A percentile compares a stretch with the other conserved stretches of the same genome.
Evolutionary conservation across 2,113 vertebrate genomes (phyloP).

Genomic region (Toxotes jaculatrix): DNA sequence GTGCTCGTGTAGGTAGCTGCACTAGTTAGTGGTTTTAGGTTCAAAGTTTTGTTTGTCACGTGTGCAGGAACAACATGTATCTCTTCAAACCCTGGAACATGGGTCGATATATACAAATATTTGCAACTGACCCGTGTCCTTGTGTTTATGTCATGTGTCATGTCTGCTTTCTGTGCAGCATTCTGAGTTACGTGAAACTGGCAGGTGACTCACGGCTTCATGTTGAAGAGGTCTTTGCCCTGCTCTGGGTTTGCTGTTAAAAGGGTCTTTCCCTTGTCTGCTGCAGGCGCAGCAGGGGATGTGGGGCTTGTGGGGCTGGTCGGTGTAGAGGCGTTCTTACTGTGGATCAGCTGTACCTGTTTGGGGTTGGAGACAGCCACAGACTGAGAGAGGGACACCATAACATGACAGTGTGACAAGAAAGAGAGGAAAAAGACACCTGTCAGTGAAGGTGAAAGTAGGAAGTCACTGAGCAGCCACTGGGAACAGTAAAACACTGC

Average conservation of each 20-base stretch:
- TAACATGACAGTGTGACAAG: slow-evolving; percentile 47
- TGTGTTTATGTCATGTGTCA: not conserved
- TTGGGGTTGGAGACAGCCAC: slow-evolving; percentile 75
- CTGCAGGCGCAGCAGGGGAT: slow-evolving; percentile 84
- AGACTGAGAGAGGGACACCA: slow-evolving; percentile 78
- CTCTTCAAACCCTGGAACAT: slow-evolving; percentile 6
- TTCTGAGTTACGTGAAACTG: slow-evolving; percentile 11
- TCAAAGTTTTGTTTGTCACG: slow-evolving; percentile 48
- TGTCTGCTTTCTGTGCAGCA: not conserved
- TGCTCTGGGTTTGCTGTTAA: slow-evolving; percentile 85
- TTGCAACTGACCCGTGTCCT: not conserved
- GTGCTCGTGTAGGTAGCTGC: not conserved
- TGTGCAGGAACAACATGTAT: not conserved
- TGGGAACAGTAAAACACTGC: not conserved
- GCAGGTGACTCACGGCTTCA: slow-evolving; percentile 92
- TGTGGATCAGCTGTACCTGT: slow-evolving; percentile 93
- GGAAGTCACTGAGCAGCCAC: slow-evolving; percentile 12
- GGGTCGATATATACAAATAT: slow-evolving; percentile 43
- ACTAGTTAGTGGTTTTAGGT: slow-evolving; percentile 1
- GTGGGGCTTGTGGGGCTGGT: slow-evolving; percentile 89
- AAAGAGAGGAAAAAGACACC: slow-evolving; percentile 59
- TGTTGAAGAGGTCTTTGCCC: slow-evolving; percentile 95
- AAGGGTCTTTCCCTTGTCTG: slow-evolving; percentile 85
- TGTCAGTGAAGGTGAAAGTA: slow-evolving; percentile 43
- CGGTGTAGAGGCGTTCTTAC: slow-evolving; percentile 88